Conservation (phyloP, 2,797 vertebrate species). For the Numenius phaeopus region DNA sequence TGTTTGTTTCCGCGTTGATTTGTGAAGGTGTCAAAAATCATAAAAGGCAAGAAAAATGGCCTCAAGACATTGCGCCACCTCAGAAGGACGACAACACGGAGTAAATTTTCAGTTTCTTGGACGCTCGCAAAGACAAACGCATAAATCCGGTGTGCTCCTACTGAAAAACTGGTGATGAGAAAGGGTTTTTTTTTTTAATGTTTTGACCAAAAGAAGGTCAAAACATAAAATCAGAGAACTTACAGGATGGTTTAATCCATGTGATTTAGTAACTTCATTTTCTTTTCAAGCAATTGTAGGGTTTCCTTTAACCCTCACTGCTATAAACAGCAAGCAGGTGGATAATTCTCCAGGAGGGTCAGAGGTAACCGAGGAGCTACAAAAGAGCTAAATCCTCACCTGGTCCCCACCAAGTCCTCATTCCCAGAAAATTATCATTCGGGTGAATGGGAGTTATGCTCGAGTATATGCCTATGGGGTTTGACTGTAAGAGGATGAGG, state of each 20-base stretch:
- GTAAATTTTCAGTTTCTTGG: background rate
- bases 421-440: background rate
- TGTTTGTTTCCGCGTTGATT: background rate
- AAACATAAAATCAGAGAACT: slow-evolving; percentile 20
- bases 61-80: background rate
- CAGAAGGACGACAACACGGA: background rate
- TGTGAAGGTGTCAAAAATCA: background rate
- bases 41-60: background rate
- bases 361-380: background rate
- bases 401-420: background rate
- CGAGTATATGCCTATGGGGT: background rate
- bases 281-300: background rate
- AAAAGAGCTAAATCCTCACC: background rate
- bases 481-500: background rate
- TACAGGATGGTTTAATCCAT: background rate
- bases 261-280: slow-evolving; percentile 36
- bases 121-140: background rate
- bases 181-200: background rate
- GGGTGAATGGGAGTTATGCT: background rate
- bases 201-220: slow-evolving; percentile 49
- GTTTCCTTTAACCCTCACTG: background rate
- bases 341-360: background rate
- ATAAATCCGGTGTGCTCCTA: background rate
- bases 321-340: background rate
- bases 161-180: slow-evolving; percentile 19